These are phyloP conservation scores for Siniperca chuatsi DNA, from an alignment of 2,113 vertebrate species.

Conservation along the genomic window DNA sequence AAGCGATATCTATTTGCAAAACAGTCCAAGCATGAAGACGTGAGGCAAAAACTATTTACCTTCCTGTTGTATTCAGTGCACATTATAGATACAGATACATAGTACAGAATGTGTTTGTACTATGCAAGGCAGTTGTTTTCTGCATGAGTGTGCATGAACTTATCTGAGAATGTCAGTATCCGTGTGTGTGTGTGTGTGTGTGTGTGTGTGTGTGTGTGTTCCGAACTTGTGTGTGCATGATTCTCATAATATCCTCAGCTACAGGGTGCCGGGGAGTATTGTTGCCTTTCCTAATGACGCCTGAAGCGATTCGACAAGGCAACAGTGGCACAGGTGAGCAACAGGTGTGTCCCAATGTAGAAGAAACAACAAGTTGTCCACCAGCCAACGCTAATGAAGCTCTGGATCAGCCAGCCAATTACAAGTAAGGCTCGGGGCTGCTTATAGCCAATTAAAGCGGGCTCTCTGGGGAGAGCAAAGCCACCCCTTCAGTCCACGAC, in stretches of 20 bases:
- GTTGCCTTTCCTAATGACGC: constrained; percentile 77
- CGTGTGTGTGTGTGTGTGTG: constrained; percentile 13
- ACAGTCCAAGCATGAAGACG: neutral
- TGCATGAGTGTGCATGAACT: neutral
- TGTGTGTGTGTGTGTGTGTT: neutral
- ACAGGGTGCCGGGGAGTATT: constrained; percentile 77
- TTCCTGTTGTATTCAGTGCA: no score
- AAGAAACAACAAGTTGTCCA: constrained; percentile 60
- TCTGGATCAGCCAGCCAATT: constrained; percentile 47
- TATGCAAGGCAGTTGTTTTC: neutral
- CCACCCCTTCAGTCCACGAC: constrained; percentile 2
- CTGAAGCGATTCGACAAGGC: constrained; percentile 39
- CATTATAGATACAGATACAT: neutral
- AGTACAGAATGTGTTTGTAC: neutral
- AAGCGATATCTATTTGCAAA: neutral
- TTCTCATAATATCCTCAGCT: constrained; percentile 53
- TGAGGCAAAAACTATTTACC: neutral
- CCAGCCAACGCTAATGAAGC: constrained; percentile 72
- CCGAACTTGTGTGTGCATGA: constrained; percentile 48
- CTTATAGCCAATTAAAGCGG: constrained; percentile 52
- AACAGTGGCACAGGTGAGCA: constrained; percentile 63
- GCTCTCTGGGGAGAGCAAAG: constrained; percentile 42
- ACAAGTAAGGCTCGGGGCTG: constrained; percentile 48
- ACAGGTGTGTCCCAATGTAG: constrained; percentile 52
- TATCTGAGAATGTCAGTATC: neutral